Conservation (phyloP, 2,888 invertebrate genomes). For the Lottia scabra region DNA sequence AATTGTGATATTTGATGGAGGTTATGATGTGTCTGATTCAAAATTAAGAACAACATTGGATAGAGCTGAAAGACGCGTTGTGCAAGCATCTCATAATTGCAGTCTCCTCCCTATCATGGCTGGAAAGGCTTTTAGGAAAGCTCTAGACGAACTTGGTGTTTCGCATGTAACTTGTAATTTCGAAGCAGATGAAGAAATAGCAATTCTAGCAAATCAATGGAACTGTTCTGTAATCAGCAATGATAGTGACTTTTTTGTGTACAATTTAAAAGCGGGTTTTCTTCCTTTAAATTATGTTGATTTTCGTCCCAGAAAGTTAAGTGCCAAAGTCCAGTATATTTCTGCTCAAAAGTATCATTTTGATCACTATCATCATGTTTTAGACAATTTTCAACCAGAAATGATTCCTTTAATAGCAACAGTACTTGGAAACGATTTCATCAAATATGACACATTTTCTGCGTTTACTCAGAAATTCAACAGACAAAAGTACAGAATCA, state of each 20-base stretch:
- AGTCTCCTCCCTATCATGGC: slow-evolving; percentile 82
- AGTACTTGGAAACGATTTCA: slow-evolving; percentile 90
- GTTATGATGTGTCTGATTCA: slow-evolving; percentile 59
- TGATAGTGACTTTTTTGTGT: slow-evolving; percentile 95
- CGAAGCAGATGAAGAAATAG: slow-evolving; percentile 92
- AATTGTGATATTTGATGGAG: slow-evolving; percentile 67
- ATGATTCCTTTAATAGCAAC: slow-evolving; percentile 85
- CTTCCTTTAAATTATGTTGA: slow-evolving; percentile 77
- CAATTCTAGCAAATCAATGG: slow-evolving; percentile 81
- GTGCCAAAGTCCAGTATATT: slow-evolving; percentile 36
- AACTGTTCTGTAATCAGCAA: slow-evolving; percentile 90
- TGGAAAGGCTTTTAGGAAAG: slow-evolving; percentile 81
- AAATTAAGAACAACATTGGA: slow-evolving; percentile 60
- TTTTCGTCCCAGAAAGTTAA: slow-evolving; percentile 30
- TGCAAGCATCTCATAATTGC: slow-evolving; percentile 47
- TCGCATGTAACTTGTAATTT: slow-evolving; percentile 81
- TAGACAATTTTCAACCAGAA: slow-evolving; percentile 77
- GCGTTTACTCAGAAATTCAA: slow-evolving; percentile 77
- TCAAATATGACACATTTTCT: slow-evolving; percentile 75
- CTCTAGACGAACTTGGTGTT: slow-evolving; percentile 77
- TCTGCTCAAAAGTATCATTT: slow-evolving; percentile 76
- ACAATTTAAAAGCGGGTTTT: slow-evolving; percentile 79
- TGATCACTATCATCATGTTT: slow-evolving; percentile 77
- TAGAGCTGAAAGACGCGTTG: slow-evolving; percentile 54
- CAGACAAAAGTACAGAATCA: slow-evolving; percentile 70